Evolutionary conservation across 2,888 invertebrate species (phyloP).

Genomic region (Brachynemurus nebulosus): DNA sequence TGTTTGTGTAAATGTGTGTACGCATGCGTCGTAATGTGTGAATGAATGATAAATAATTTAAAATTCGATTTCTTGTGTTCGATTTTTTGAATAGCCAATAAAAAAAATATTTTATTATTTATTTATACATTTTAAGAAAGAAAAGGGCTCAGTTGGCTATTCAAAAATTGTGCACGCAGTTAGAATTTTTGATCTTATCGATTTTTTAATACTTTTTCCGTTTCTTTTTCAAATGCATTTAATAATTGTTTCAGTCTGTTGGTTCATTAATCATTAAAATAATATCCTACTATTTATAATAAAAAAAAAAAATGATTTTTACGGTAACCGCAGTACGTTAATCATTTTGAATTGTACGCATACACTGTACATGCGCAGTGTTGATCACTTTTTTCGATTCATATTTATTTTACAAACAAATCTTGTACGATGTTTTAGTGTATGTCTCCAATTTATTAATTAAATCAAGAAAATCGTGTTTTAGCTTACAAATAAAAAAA

Average conservation of each 20-base stretch:
- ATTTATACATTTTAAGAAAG: background rate
- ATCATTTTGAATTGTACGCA: too few relatives aligned
- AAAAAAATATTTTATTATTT: background rate
- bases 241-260: background rate
- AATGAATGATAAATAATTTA: background rate
- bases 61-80: background rate
- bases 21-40: too few relatives aligned
- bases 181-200: too few relatives aligned
- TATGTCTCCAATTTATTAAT: background rate
- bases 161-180: background rate
- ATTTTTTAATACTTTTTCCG: too few relatives aligned
- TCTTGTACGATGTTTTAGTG: background rate
- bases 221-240: conserved; percentile 1
- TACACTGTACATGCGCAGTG: background rate
- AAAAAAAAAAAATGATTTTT: too few relatives aligned
- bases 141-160: conserved; percentile 1
- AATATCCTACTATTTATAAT: background rate
- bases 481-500: background rate
- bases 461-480: background rate
- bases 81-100: background rate
- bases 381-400: background rate
- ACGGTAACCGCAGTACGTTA: too few relatives aligned
- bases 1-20: too few relatives aligned
- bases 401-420: background rate
- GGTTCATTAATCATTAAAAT: background rate